Evolutionary conservation across 2,888 invertebrate genomes (phyloP), one percentile per base, ranked within the genome.

Genomic region (Campoplex nolae): DNA sequence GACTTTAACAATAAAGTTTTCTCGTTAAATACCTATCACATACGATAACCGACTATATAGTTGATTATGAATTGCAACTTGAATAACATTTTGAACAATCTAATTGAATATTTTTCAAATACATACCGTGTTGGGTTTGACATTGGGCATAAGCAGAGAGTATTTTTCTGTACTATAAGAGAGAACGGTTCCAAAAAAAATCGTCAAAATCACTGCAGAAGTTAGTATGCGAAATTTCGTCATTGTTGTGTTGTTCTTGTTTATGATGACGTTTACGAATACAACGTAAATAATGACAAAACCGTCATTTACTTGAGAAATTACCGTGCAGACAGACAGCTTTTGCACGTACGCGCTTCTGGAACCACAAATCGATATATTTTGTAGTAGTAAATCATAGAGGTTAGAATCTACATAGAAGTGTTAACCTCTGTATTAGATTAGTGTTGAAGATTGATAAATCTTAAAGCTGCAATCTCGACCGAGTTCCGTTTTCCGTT

Each of bases 101-200:
- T 9, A 65, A 80, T 74, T 82, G 68, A 38, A 56, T 28, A 51
- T 67, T 74, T 38, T 32, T 35, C 9, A 18, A 48, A 18, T 88
- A 96, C 96, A 96, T 95, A 98, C 98, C 95, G 95, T 96, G 92
- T 97, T 96, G 42, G 98, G 98, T 92, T 95, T 96, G 78, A 98
- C 97, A 95, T 97, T 96, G 86, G 98, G 98, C 98, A 98, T 98
- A 35, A 97, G 95, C 90, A 98, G 95, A 83, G 97, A 96, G 93
- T 97, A 98, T 87, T 96, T 96, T 80, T 95, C 94, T 35, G 95
- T 93, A 42, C 82, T 88, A 76, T 93, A 92, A 82, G 93, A 91
- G 42, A 87, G 80, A n/a, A 81, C 87, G 51, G 88, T 70, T 32
- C 89, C 81, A 7, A 89, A 82, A 42, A 90, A 56, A 73, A 89